Evolutionary conservation across 1,140 invertebrate genomes (phyloP).

Genomic region (Tetramorium parvispinum): DNA sequence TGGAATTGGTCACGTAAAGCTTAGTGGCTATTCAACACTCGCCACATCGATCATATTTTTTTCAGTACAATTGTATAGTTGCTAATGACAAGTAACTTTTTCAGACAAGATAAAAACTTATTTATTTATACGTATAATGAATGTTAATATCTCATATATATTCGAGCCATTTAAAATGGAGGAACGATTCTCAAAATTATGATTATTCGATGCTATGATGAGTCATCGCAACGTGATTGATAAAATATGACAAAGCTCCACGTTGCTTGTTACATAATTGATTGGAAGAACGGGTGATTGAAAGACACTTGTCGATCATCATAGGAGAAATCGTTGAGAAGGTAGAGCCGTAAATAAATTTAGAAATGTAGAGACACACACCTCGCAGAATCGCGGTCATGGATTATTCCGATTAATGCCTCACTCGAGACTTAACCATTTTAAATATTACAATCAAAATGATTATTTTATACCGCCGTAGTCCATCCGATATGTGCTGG

Average conservation of each 20-base stretch:
- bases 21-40: constrained; percentile 34
- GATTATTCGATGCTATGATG: neutral
- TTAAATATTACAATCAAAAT: constrained; percentile 82
- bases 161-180: neutral
- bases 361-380: neutral
- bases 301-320: neutral
- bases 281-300: neutral
- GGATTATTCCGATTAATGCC: constrained; percentile 83
- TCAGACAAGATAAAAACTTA: constrained; percentile 8
- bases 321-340: neutral
- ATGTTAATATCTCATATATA: neutral
- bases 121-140: constrained; percentile 22
- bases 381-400: constrained; percentile 55
- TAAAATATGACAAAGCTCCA: neutral
- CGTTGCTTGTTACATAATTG: no score
- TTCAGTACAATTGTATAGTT: constrained; percentile 21
- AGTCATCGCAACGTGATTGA: neutral
- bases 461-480: constrained; percentile 82
- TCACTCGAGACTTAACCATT: constrained; percentile 78
- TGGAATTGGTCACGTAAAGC: constrained; percentile 29
- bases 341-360: constrained; percentile 52
- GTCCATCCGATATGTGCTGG: constrained; percentile 48
- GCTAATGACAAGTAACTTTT: constrained; percentile 41
- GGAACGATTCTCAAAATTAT: neutral
- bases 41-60: constrained; percentile 55